Percentiles rank a stretch among this genome's conserved stretches.
Conservation (phyloP, 2,113 vertebrate genomes). For the Neotragus moschatus region DNA sequence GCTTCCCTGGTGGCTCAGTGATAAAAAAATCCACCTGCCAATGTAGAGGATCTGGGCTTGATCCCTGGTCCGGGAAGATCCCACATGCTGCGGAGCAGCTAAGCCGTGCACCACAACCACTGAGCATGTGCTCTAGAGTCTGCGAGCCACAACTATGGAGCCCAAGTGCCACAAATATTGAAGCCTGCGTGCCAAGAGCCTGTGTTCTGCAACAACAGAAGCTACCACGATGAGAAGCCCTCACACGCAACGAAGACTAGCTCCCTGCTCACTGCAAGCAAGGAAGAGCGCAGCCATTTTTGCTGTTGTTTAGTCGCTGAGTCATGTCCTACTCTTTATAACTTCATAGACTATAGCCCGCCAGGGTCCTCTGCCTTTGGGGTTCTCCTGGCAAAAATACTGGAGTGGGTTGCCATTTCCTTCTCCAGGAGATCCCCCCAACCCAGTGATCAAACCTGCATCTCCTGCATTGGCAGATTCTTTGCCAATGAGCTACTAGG, state of each 20-base stretch:
- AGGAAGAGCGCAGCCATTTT: background rate
- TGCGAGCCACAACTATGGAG: background rate
- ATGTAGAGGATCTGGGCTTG: background rate
- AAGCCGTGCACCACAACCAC: background rate
- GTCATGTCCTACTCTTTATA: background rate
- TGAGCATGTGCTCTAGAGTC: background rate
- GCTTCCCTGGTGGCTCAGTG: background rate
- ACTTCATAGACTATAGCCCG: background rate
- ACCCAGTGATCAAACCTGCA: background rate
- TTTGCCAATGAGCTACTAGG: background rate
- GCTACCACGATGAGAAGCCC: rapidly evolving
- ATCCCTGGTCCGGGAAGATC: background rate
- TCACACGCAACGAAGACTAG: background rate
- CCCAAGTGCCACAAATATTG: background rate
- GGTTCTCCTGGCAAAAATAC: background rate
- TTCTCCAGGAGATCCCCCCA: background rate
- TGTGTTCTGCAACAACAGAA: background rate
- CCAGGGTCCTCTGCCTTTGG: background rate
- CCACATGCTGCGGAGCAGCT: background rate
- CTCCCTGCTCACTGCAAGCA: background rate
- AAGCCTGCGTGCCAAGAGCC: background rate
- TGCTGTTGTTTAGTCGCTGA: background rate
- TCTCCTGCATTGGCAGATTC: background rate
- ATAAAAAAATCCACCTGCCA: background rate
- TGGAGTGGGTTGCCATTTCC: background rate